Conservation (phyloP, 2,888 invertebrate species). For the Leucoma salicis region DNA sequence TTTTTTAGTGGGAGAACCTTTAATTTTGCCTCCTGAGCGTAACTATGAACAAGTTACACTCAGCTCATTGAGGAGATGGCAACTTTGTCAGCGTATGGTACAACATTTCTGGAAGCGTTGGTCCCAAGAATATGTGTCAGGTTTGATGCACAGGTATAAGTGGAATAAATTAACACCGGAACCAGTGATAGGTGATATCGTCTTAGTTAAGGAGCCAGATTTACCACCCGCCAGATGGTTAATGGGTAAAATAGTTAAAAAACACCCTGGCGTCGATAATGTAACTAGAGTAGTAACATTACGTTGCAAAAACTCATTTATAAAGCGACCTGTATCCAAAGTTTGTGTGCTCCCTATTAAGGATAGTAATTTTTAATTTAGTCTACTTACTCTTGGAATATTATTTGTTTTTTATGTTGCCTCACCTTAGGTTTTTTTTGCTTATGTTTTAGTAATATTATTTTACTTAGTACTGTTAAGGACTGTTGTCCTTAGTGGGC, state of each 20-base stretch:
- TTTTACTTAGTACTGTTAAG: too few species aligned
- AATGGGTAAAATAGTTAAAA: neutral
- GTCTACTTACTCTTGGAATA: too few species aligned
- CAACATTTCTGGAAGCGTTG: neutral
- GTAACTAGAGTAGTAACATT: neutral
- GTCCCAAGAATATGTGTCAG: neutral
- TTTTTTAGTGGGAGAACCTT: neutral
- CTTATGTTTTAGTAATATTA: too few species aligned
- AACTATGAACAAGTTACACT: neutral
- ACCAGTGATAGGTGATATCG: neutral
- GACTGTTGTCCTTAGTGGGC: too few species aligned
- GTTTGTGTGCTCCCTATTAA: constrained; percentile 1
- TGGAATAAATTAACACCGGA: neutral
- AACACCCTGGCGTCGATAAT: neutral
- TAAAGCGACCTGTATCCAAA: constrained; percentile 1
- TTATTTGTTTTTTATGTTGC: too few species aligned
- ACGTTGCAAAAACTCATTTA: neutral
- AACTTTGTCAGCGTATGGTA: neutral
- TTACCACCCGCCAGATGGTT: constrained; percentile 1
- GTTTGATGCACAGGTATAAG: neutral
- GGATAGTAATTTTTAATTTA: too few species aligned
- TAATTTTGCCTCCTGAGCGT: neutral
- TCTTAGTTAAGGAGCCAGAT: neutral
- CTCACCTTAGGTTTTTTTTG: too few species aligned
- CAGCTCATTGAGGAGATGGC: neutral